Evolutionary conservation across 2,797 vertebrate species (phyloP), one percentile per base, ranked within the genome.

Genomic region (Falco berigora): DNA sequence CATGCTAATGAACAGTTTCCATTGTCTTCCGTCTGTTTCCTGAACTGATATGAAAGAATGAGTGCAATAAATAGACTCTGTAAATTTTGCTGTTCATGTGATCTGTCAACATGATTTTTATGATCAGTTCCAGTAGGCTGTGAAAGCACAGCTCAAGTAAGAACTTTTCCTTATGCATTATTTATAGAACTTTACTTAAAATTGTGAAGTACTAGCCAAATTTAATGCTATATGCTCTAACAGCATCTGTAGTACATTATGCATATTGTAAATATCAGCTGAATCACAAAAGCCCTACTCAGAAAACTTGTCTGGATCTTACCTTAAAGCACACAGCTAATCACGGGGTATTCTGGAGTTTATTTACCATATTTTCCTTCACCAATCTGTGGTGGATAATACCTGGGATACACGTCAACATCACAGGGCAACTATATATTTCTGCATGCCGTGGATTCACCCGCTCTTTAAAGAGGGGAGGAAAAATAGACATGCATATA

Each of bases 151-250:
- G 53, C 87, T 94, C 82, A 92, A 91, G 75, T 56, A 82, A 88
- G 46, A 93, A 90, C 32, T 80, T 74, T 72, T 93, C 24, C 66
- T 94, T 76, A 94, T 90, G 85, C 67, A 94, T 96, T 94, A 96
- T 94, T 94, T 92, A 95, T 89, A 77, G n/a, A 79, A 71, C 24
- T 88, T 90, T 28, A 83, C 49, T 95, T 94, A 75, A 89, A 96
- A 91, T n/a, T 79, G 86, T 87, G 38, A 9, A 6, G 1, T 36
- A 79, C 52, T 62, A 76, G 44, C 71, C 52, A 89, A 88, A 91
- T 92, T 92, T 91, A 94, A 36, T 92, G 81, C 78, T 76, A 34
- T 76, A 67, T 0, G 9, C n/a, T 86, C 27, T 59, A 94, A 71
- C 40, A 83, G 52, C 40, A 95, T 82, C 85, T 86, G 75, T 52